Conservation (phyloP, 2,888 invertebrate species). For the Hipparchia sbordonii region DNA sequence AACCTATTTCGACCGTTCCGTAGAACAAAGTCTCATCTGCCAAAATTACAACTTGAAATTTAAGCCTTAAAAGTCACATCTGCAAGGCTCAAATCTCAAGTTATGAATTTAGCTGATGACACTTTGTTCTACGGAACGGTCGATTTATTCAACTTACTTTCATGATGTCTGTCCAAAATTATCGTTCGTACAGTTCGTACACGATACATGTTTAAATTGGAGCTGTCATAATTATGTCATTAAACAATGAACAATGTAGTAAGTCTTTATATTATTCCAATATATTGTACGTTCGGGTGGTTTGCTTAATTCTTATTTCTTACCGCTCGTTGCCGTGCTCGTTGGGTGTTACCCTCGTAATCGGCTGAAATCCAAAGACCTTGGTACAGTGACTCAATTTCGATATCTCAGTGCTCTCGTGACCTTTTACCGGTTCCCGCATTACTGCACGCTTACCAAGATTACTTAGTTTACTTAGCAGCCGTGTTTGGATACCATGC, state of each 20-base stretch:
- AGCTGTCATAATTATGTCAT: neutral
- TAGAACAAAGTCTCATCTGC: too few relatives aligned
- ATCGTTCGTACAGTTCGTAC: too few relatives aligned
- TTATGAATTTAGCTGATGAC: too few relatives aligned
- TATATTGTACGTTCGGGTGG: slow-evolving; percentile 52
- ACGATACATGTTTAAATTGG: too few relatives aligned
- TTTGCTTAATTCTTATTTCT: slow-evolving; percentile 36
- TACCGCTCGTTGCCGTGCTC: slow-evolving; percentile 46
- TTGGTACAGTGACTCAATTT: slow-evolving; percentile 80
- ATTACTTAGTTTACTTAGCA: slow-evolving; percentile 41
- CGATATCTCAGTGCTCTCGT: slow-evolving; percentile 75
- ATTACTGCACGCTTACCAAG: slow-evolving; percentile 60
- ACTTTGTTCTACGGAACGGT: too few relatives aligned
- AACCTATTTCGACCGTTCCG: too few relatives aligned
- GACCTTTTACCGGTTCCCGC: slow-evolving; percentile 72
- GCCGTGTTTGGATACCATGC: neutral
- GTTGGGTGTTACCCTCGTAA: slow-evolving; percentile 51
- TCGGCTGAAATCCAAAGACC: slow-evolving; percentile 71
- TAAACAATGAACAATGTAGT: neutral
- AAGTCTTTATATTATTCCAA: slow-evolving; percentile 25
- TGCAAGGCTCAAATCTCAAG: too few relatives aligned
- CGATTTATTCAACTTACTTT: too few relatives aligned
- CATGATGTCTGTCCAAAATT: too few relatives aligned
- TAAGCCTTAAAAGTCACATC: too few relatives aligned
- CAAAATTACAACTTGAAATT: too few relatives aligned